Base-by-base conservation (phyloP, 2,888 invertebrate species). In the Leptothorax acervorum region DNA sequence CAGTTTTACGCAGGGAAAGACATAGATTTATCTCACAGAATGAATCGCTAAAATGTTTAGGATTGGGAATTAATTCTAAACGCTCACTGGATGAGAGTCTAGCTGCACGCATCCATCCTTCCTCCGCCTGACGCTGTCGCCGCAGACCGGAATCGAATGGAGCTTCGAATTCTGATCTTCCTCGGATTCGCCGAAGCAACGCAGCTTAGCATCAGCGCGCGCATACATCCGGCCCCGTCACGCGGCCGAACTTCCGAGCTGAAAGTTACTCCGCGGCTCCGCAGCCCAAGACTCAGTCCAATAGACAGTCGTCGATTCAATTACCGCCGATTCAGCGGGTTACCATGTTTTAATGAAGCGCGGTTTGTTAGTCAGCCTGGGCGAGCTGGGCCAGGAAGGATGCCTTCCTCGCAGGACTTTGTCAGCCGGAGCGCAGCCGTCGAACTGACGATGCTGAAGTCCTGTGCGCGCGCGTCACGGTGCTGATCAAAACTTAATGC, bases 281-380 rank as follows among this genome's bases (percentile, higher is more conserved):
- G 83, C 82, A 89, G 88, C 85, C 89, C 51, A 86, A 87, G 90
- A 85, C 88, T 83, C 84, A 90, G 84, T 81, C 83, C 84, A 85
- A 90, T 86, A 86, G 90, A 87, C 89, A 89, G 89, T 85, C 87
- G 90, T 90, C 92, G 91, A 93, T 93, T 93, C 92, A 92, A 93
- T 93, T 93, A 93, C 90, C 89, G 86, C 86, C 92, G 91, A 92
- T 92, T 92, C 92, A 88, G 87, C 86, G 91, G 92, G 89, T 91
- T 83, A 90, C 91, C 92, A 88, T 91, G 91, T 92, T 93, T 92
- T 92, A 92, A 93, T 92, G 91, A 92, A 92, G 88, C 91, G 88
- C 85, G 90, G 90, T 89, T 90, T 89, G 87, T 90, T 90, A 89
- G 92, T 23, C 82, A 55, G 57, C 23, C 28, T 12, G 63, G 39